Evolutionary conservation across 2,113 vertebrate species (phyloP).

Genomic region (Paedocypris sp.): DNA sequence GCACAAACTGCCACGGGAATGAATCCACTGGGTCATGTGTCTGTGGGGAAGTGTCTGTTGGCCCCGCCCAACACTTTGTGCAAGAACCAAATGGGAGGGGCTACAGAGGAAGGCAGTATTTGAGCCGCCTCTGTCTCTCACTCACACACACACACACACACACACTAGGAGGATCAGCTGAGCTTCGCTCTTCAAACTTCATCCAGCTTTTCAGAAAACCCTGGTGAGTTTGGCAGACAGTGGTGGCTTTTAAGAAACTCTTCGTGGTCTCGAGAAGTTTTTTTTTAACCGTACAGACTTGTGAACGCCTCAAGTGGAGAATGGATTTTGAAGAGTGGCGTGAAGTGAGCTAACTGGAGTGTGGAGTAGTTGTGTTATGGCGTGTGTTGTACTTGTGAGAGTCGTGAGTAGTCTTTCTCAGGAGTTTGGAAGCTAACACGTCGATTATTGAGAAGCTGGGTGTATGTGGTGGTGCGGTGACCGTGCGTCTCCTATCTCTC

Average conservation of each 20-base stretch:
- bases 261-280: no score
- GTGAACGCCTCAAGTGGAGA: no score
- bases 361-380: no score
- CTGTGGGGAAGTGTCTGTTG: slow-evolving; percentile 25
- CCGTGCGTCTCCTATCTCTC: slow-evolving; percentile 5
- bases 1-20: background rate
- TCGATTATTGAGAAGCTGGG: no score
- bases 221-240: background rate
- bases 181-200: background rate
- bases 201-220: background rate
- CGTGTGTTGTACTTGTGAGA: no score
- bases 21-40: slow-evolving; percentile 15
- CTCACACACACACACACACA: slow-evolving; percentile 2
- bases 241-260: no score
- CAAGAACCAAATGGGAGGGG: slow-evolving; percentile 29
- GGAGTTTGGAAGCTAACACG: no score
- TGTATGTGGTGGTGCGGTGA: no score
- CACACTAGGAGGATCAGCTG: slow-evolving; percentile 1
- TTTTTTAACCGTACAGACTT: no score
- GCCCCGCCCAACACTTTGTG: slow-evolving; percentile 2
- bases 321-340: no score
- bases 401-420: no score
- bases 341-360: no score
- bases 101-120: slow-evolving; percentile 27
- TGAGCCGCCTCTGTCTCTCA: slow-evolving; percentile 23